Percentiles rank a stretch among this genome's conserved stretches.
Evolutionary conservation across 2,888 invertebrate species (phyloP).

Genomic region (Didymodactylos carnosus): DNA sequence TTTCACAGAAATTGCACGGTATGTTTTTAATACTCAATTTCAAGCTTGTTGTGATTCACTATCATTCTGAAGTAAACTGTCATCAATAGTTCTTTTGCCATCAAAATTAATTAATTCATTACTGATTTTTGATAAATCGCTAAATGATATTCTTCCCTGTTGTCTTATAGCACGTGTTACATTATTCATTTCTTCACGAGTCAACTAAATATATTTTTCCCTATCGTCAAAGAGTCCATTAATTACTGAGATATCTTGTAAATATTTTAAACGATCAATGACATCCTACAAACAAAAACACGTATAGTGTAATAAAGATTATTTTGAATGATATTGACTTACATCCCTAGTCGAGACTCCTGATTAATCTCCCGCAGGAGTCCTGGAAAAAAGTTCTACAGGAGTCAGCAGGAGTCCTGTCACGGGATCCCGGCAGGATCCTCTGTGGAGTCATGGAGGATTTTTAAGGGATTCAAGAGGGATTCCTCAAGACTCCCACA

Average conservation of each 20-base stretch:
- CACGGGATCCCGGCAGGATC: constrained; percentile 45
- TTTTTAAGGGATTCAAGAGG: no score
- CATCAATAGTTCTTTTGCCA: not conserved
- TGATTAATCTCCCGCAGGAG: no score
- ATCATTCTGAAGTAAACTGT: not conserved
- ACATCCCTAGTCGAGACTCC: no score
- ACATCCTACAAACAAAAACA: constrained; percentile 27
- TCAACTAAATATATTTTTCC: constrained; percentile 94
- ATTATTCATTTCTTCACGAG: constrained; percentile 63
- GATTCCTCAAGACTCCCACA: no score
- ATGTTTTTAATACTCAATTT: no score
- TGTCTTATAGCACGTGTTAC: constrained; percentile 86
- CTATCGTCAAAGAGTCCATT: constrained; percentile 91
- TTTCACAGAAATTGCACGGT: no score
- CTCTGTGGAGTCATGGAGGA: no score
- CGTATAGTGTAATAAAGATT: not conserved
- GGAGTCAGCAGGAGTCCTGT: no score
- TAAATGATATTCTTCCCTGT: constrained; percentile 74
- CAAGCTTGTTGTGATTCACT: no score
- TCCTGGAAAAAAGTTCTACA: constrained; percentile 24
- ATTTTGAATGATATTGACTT: not conserved
- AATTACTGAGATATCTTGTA: constrained; percentile 60
- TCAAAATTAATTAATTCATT: constrained; percentile 68
- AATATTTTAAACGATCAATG: constrained; percentile 52
- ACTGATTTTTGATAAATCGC: constrained; percentile 78